phyloP scores from a whole-genome alignment of 2,888 invertebrate genomes.

The Embidobia sp. region DNA sequence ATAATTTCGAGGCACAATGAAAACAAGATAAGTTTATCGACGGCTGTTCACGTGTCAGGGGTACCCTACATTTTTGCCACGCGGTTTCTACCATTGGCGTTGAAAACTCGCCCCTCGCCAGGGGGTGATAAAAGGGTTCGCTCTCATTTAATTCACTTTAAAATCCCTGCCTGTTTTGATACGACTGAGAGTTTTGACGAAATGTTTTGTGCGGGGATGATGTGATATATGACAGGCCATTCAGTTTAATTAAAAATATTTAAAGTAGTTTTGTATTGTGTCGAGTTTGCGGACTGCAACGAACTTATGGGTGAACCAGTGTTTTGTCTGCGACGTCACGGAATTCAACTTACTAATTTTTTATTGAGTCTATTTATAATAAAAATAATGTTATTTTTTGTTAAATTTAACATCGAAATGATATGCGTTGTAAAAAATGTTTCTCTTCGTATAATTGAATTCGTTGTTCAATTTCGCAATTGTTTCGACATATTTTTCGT shows the following conservation, averaged over 20 bases:
- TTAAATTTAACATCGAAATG: too few relatives aligned
- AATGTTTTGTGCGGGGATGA: slow-evolving; percentile 60
- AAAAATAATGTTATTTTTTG: too few relatives aligned
- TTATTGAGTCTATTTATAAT: too few relatives aligned
- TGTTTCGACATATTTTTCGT: too few relatives aligned
- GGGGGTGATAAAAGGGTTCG: slow-evolving; percentile 65
- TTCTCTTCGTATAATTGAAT: too few relatives aligned
- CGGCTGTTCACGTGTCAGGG: slow-evolving; percentile 37
- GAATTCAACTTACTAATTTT: too few relatives aligned
- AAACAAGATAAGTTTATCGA: slow-evolving; percentile 52
- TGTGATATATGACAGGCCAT: slow-evolving; percentile 63
- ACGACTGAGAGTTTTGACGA: slow-evolving; percentile 64
- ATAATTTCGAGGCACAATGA: slow-evolving; percentile 12
- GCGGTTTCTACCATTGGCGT: slow-evolving; percentile 49
- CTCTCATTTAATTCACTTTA: slow-evolving; percentile 79
- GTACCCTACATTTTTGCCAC: slow-evolving; percentile 53
- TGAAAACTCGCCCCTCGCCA: slow-evolving; percentile 61
- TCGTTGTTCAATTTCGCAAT: too few relatives aligned
- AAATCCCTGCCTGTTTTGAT: slow-evolving; percentile 71
- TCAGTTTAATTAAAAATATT: slow-evolving; percentile 47
- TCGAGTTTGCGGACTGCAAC: too few relatives aligned
- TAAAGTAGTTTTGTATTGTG: too few relatives aligned
- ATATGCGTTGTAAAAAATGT: too few relatives aligned
- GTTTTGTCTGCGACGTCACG: too few relatives aligned
- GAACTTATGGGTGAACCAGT: too few relatives aligned